phyloP scores from a whole-genome alignment of 2,888 invertebrate species.

The Yponomeuta sedellus region DNA sequence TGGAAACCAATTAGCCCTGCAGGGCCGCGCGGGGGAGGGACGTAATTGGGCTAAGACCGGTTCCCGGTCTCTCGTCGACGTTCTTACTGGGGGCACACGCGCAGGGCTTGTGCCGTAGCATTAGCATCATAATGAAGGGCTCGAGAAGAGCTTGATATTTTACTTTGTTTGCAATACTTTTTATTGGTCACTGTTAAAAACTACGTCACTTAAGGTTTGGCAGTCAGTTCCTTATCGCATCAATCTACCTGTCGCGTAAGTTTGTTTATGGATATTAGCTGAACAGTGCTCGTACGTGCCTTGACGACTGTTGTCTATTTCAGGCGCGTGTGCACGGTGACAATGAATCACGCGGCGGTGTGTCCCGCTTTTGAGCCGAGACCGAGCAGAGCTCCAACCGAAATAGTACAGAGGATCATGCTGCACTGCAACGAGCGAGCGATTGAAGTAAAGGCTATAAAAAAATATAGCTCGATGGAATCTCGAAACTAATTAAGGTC shows the following conservation, averaged over 20 bases:
- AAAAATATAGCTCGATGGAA: background rate
- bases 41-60: slow-evolving; percentile 56
- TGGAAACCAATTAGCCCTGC: slow-evolving; percentile 40
- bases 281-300: background rate
- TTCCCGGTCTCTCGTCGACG: slow-evolving; percentile 26
- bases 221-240: no score
- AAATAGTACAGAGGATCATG: slow-evolving; percentile 6
- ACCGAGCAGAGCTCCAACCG: background rate
- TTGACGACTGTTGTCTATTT: slow-evolving; percentile 8
- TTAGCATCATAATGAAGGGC: slow-evolving; percentile 5
- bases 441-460: background rate
- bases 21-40: slow-evolving; percentile 22
- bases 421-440: background rate
- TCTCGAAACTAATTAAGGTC: slow-evolving; percentile 7
- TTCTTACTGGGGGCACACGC: slow-evolving; percentile 26
- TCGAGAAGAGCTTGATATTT: background rate
- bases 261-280: background rate
- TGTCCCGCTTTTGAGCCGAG: slow-evolving; percentile 6
- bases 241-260: no score
- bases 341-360: slow-evolving; percentile 10
- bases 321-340: slow-evolving; percentile 6
- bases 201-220: no score
- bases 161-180: background rate
- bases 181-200: no score
- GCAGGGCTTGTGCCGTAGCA: background rate